These are phyloP conservation scores for Craterocephalus amniculus DNA, from an alignment of 2,797 vertebrate species.

Conservation along the genomic window DNA sequence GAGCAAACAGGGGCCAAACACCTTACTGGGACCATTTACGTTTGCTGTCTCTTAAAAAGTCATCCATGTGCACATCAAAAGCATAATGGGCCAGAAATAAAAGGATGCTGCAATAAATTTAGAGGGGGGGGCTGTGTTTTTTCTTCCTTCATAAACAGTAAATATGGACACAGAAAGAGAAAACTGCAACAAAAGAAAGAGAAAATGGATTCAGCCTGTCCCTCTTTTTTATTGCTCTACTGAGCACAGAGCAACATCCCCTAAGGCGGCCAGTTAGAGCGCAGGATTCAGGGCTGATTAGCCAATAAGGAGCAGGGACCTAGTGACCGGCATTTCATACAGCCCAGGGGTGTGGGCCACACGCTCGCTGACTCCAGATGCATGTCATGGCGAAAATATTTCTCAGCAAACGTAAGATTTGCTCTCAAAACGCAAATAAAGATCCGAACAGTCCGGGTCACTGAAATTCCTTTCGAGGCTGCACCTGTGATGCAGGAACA, in stretches of 20 bases:
- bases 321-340: conserved; percentile 79
- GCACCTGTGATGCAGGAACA: conserved; percentile 2
- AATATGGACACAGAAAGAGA: conserved; percentile 46
- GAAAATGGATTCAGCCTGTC: conserved; percentile 58
- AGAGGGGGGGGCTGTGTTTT: background rate
- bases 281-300: conserved; percentile 47
- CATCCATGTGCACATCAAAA: background rate
- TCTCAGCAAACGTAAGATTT: background rate
- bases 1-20: background rate
- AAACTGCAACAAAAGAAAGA: conserved; percentile 32
- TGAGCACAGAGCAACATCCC: conserved; percentile 71
- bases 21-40: background rate
- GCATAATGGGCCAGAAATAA: background rate
- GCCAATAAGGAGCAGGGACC: conserved; percentile 73
- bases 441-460: background rate
- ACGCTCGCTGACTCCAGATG: conserved; percentile 29
- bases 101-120: background rate
- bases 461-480: background rate
- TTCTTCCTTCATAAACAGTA: conserved; percentile 33
- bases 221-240: conserved; percentile 65
- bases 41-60: background rate
- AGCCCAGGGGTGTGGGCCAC: conserved; percentile 76
- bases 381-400: conserved; percentile 29
- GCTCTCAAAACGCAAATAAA: background rate
- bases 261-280: conserved; percentile 73